These are phyloP conservation scores for Rhingia rostrata DNA, from an alignment of 2,888 invertebrate species.

Conservation along the genomic window DNA sequence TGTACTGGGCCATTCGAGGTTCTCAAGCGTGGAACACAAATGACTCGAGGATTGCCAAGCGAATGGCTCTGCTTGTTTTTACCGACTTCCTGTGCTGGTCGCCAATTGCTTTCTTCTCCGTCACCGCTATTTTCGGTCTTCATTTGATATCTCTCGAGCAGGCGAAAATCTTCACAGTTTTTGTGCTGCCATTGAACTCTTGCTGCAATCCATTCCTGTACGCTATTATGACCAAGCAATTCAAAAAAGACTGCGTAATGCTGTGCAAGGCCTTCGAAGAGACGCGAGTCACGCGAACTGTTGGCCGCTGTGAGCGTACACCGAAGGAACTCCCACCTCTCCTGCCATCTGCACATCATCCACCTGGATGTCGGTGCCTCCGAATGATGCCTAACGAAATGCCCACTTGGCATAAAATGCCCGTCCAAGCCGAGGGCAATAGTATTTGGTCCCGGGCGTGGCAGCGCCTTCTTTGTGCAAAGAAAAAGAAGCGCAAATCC, in stretches of 20 bases:
- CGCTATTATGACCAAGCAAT: conserved; percentile 98
- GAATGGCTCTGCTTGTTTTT: conserved; percentile 98
- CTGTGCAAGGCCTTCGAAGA: conserved; percentile 98
- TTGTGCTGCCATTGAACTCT: conserved; percentile 96
- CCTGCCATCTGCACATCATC: conserved; percentile 81
- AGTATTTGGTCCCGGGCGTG: conserved; percentile 81
- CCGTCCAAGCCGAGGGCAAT: conserved; percentile 76
- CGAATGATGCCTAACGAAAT: conserved; percentile 82
- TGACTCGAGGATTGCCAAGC: conserved; percentile 96
- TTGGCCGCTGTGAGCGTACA: conserved; percentile 86
- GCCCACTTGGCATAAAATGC: conserved; percentile 81
- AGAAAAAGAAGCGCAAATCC: conserved; percentile 76
- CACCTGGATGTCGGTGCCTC: conserved; percentile 84
- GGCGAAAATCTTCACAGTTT: conserved; percentile 97
- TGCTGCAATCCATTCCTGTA: conserved; percentile 99
- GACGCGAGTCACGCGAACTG: conserved; percentile 87
- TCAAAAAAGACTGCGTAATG: conserved; percentile 97
- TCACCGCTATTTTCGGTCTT: conserved; percentile 95
- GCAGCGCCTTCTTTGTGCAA: conserved; percentile 82
- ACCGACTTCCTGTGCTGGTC: conserved; percentile 99
- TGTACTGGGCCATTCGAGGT: conserved; percentile 98
- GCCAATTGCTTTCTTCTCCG: conserved; percentile 97
- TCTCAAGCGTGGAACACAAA: conserved; percentile 99
- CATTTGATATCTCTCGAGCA: conserved; percentile 96
- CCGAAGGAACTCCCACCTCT: conserved; percentile 88